These are phyloP conservation scores for Leucophenga montana DNA, from an alignment of 2,888 invertebrate genomes.

Conservation along the genomic window DNA sequence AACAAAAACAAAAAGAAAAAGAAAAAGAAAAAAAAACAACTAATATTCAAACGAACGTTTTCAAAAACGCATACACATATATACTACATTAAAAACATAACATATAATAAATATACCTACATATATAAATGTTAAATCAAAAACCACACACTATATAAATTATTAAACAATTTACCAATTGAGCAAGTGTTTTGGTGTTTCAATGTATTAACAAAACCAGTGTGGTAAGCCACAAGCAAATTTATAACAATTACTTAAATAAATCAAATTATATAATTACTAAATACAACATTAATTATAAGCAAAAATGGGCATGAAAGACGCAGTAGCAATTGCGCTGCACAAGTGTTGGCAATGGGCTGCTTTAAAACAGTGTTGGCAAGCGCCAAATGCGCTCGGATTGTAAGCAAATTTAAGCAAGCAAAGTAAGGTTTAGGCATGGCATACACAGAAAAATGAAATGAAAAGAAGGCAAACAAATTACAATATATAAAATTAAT, in stretches of 20 bases:
- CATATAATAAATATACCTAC: too few relatives aligned
- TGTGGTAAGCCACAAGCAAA: too few relatives aligned
- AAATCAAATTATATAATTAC: too few relatives aligned
- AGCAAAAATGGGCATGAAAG: neutral
- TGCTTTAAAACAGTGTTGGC: too few relatives aligned
- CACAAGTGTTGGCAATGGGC: neutral
- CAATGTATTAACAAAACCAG: too few relatives aligned
- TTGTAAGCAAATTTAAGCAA: neutral
- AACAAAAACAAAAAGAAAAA: too few relatives aligned
- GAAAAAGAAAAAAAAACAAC: constrained; percentile 23
- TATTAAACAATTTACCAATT: too few relatives aligned
- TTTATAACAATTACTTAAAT: too few relatives aligned
- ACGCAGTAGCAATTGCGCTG: neutral
- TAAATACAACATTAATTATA: neutral
- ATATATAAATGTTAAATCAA: too few relatives aligned
- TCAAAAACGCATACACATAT: neutral
- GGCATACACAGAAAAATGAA: too few relatives aligned
- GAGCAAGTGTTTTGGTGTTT: too few relatives aligned
- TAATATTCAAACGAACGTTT: neutral
- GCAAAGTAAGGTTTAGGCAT: constrained; percentile 4
- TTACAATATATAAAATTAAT: neutral
- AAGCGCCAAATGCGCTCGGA: neutral
- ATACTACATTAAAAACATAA: neutral
- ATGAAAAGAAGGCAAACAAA: neutral
- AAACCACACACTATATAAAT: too few relatives aligned